Percentiles rank a stretch among this genome's conserved stretches.
Conservation (phyloP, 2,797 vertebrate species). For the Naso thynnoides region DNA sequence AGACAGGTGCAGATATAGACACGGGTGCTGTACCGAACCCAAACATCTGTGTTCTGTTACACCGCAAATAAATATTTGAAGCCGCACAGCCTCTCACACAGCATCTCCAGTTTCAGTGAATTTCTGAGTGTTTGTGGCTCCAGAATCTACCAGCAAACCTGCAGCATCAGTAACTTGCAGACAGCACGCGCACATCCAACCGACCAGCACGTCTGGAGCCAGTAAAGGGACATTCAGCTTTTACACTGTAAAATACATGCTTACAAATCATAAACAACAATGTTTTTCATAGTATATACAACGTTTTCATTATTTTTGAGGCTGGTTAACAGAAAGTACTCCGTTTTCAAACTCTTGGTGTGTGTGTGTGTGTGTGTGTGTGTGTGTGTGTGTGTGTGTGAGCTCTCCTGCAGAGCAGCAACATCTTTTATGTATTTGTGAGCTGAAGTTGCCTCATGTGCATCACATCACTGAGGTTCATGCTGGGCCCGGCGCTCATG, state of each 20-base stretch:
- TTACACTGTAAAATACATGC: too few relatives aligned
- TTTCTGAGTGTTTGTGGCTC: not conserved
- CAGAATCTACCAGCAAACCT: not conserved
- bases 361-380: not conserved
- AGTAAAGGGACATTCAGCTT: too few relatives aligned
- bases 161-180: not conserved
- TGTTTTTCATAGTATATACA: not conserved
- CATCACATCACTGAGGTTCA: not conserved
- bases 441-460: not conserved
- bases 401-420: not conserved
- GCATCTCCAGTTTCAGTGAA: not conserved
- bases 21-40: conserved; percentile 15
- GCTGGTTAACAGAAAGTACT: too few relatives aligned
- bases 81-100: not conserved
- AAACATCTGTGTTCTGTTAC: conserved; percentile 26
- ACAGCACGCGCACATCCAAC: not conserved
- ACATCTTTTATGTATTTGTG: not conserved
- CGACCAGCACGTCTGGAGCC: not conserved
- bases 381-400: not conserved
- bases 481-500: not conserved
- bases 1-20: not conserved
- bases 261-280: not conserved
- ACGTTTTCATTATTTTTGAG: not conserved
- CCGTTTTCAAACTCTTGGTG: too few relatives aligned
- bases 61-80: not conserved